Base-by-base conservation (phyloP, 2,797 vertebrate genomes). In the Champsocephalus gunnari region DNA sequence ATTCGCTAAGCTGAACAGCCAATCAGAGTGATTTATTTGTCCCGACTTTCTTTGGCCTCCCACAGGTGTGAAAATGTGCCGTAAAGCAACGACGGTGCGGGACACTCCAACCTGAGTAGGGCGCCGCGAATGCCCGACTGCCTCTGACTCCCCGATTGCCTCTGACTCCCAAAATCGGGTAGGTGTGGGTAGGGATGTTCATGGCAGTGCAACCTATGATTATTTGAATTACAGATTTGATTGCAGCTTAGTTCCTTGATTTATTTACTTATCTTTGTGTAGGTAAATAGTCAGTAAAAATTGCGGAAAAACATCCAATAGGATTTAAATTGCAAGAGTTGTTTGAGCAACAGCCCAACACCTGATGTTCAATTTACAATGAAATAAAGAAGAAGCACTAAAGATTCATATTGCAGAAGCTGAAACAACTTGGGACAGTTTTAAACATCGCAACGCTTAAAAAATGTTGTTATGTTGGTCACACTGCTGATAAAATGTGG, bases 401-500 rank as follows among this genome's bases (percentile, higher is more conserved):
- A 49, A 68, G 49, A 2, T 9, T 48, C 8, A 41, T 13, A 41
- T 56, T 14, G 45, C 9, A 6, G 12, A 64, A 43, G 7, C n/a
- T 58, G 50, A 19, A 14, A 24, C 51, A 34, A 32, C 1, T 1
- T 21, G 24, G 0, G 12, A n/a, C 38, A 47, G 16, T 38, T 17
- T 21, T 13, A 63, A 14, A 55, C 43, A 24, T 12, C 2, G 14
- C 11, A 21, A 51, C 24, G 38, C 5, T 61, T 14, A 9, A 51
- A 28, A 28, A n/a, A 28, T 47, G 21, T 17, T 43, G 51, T 53
- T 11, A 44, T 11, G 38, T 45, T 11, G 14, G 32, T 62, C 13
- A 64, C 32, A n/a, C 11, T 21, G 12, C 43, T 64, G 51, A 70
- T 41, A 3, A 44, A 65, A 66, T 66, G 41, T 24, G 47, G 10